Evolutionary conservation across 1,140 invertebrate species (phyloP), one percentile per base, ranked within the genome.

Genomic region (Catajapyx aquilonaris): DNA sequence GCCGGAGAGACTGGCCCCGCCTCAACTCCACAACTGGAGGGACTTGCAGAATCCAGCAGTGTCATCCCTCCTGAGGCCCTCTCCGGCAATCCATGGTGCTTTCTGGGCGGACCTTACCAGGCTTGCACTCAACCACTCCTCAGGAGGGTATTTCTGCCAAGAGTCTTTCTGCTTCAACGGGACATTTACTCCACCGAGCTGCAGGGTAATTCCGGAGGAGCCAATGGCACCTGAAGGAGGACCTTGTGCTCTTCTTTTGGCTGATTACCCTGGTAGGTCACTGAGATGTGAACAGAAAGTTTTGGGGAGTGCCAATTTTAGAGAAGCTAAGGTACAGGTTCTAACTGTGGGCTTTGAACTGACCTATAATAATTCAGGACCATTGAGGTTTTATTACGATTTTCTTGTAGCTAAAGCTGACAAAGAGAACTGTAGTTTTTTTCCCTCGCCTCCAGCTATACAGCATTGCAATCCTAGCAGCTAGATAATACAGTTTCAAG

Each of bases 221-320:
- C 45, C 23, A 39, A 51, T 42, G 31, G 44, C 41, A 37, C 35
- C 41, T 1, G 40, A 48, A 23, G 31, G 49, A 9, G 38, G 46
- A 41, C 37, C 44, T 4, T 76, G 73, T 47, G 71, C 68, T 2
- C 42, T 70, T 0, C 47, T 79, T 5, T 44, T 77, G 10, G 56
- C 71, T 2, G 57, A 61, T 30, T 57, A 67, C 45, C 57, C 59
- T 18, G 59, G 61, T 63, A 50, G 42, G 32, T 35, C 0, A 34
- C 13, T 17, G 10, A 4, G 34, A n/a, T 5, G 10, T 21, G 3
- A 17, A 36, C 34, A 19, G 15, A 17, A 22, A 38, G 37, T 32
- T 39, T 20, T 15, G 10, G 33, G 5, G 22, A n/a, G 11, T 43
- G 2, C 16, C 9, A 17, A 21, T 20, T 31, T 43, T 25, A 16